phyloP scores from a whole-genome alignment of 2,797 vertebrate species.

The Platalea minor region DNA sequence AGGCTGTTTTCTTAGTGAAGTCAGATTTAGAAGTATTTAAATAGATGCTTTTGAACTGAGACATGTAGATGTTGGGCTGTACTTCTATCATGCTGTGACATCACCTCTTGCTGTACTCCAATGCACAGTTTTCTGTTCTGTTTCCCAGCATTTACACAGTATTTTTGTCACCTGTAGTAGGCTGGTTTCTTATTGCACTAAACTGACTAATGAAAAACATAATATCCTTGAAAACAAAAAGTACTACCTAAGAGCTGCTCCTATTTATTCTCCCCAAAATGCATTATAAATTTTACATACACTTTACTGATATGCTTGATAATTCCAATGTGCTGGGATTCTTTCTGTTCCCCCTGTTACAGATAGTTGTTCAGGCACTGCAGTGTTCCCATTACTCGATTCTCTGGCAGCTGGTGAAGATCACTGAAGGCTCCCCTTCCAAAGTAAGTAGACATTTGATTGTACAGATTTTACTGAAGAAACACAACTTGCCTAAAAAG shows the following conservation, averaged over 20 bases:
- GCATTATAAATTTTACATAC: neutral
- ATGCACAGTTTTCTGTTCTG: neutral
- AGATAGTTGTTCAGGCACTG: constrained; percentile 97
- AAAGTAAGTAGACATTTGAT: constrained; percentile 83
- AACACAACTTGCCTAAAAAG: neutral
- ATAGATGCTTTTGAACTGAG: neutral
- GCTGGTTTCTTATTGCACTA: neutral
- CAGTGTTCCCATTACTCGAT: constrained; percentile 99
- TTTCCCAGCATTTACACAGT: neutral
- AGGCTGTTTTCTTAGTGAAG: neutral
- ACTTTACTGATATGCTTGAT: neutral
- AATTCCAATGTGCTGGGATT: neutral
- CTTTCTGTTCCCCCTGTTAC: constrained; percentile 60
- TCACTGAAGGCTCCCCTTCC: constrained; percentile 94
- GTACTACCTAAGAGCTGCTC: neutral
- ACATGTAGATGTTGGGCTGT: neutral
- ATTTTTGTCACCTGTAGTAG: neutral
- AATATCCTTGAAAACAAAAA: neutral
- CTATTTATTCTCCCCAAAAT: neutral
- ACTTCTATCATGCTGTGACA: neutral
- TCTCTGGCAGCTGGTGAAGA: constrained; percentile 98
- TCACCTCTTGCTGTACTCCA: neutral
- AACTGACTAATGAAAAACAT: neutral
- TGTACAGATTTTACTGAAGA: neutral
- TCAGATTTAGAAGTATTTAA: neutral